Evolutionary conservation across 2,797 vertebrate genomes (phyloP).

Genomic region (Cryptoprocta ferox): DNA sequence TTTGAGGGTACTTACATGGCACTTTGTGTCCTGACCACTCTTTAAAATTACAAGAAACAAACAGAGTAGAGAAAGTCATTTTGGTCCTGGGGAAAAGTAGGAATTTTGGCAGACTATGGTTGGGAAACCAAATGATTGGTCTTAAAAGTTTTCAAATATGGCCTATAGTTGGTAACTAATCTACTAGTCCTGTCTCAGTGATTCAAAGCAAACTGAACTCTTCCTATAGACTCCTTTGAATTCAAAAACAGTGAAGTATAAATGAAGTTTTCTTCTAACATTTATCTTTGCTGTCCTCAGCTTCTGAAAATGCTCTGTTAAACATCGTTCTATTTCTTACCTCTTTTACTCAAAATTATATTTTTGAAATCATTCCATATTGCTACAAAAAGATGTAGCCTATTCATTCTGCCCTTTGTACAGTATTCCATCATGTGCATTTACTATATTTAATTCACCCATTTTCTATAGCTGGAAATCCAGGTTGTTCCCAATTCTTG

Average conservation of each 20-base stretch:
- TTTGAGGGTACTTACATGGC: background rate
- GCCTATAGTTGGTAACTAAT: background rate
- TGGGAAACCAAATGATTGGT: slow-evolving; percentile 11
- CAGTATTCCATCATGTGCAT: background rate
- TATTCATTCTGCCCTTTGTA: background rate
- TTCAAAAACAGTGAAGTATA: background rate
- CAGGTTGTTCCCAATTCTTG: background rate
- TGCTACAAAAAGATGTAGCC: background rate
- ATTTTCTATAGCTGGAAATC: background rate
- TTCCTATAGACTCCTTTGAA: background rate
- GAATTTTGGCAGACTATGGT: background rate
- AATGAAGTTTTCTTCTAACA: background rate
- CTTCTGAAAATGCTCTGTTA: background rate
- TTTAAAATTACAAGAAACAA: slow-evolving; percentile 50
- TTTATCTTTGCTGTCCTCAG: background rate
- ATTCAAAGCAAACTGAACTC: background rate
- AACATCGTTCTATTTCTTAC: background rate
- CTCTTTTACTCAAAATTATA: background rate
- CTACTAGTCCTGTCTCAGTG: background rate
- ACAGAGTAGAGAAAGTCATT: background rate
- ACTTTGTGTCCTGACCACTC: background rate
- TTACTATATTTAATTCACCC: background rate
- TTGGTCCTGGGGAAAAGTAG: slow-evolving; percentile 36
- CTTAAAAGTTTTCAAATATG: background rate
- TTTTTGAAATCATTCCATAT: background rate